Conservation (phyloP, 2,797 vertebrate genomes). For the Phalanger gymnotis region DNA sequence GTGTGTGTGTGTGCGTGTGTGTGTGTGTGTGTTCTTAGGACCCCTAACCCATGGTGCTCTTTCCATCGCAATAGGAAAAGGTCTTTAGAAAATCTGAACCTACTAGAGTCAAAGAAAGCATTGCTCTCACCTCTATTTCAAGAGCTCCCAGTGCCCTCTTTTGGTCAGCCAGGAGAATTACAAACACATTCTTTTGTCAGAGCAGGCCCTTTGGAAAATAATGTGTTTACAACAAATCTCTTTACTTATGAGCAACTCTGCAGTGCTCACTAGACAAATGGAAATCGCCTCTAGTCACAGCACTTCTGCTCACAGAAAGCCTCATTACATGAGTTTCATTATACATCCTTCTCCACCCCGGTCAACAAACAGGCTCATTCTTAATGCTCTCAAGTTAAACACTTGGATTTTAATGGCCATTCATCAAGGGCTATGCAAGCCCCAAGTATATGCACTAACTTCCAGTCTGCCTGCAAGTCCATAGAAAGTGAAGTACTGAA, state of each 20-base stretch:
- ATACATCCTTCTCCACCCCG: slow-evolving; percentile 12
- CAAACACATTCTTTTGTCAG: slow-evolving; percentile 57
- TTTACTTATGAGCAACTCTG: slow-evolving; percentile 15
- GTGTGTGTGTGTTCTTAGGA: not conserved
- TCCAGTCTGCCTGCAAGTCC: slow-evolving; percentile 29
- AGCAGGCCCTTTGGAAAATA: slow-evolving; percentile 30
- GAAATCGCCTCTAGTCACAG: slow-evolving; percentile 55
- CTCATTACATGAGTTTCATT: slow-evolving; percentile 48
- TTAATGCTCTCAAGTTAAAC: slow-evolving; percentile 53
- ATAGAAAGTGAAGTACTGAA: slow-evolving; percentile 14
- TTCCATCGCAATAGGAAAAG: not conserved
- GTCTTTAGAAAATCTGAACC: slow-evolving; percentile 9
- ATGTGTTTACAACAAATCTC: slow-evolving; percentile 58
- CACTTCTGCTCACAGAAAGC: slow-evolving; percentile 18
- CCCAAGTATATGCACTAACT: not conserved
- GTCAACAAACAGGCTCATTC: slow-evolving; percentile 42
- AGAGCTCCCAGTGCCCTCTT: slow-evolving; percentile 85
- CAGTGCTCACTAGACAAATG: slow-evolving; percentile 42
- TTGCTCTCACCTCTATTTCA: slow-evolving; percentile 28
- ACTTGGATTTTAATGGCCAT: slow-evolving; percentile 17
- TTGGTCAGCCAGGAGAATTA: slow-evolving; percentile 64
- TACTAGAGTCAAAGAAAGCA: not conserved
- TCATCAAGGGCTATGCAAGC: slow-evolving; percentile 30
- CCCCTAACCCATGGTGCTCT: not conserved
- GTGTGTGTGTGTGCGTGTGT: not conserved